A percentile compares a stretch with the other conserved stretches of the same genome.
These are phyloP conservation scores for Chromobotia macracanthus DNA, from an alignment of 2,797 vertebrate species.

Conservation along the genomic window DNA sequence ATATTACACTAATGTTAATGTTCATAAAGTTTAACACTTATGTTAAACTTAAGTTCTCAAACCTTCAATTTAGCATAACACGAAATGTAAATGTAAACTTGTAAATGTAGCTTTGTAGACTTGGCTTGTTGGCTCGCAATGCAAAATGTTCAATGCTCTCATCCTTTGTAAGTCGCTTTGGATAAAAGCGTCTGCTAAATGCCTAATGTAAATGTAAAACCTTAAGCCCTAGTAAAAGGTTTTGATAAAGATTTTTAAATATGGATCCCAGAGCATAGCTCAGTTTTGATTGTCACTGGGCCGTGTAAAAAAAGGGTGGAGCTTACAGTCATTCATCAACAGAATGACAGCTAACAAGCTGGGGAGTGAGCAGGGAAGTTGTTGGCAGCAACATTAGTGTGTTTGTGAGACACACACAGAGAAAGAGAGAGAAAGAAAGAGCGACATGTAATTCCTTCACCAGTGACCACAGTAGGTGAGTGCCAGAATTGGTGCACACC, in stretches of 20 bases:
- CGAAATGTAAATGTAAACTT: too few species aligned
- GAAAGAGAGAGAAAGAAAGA: conserved; percentile 33
- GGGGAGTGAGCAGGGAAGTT: conserved; percentile 48
- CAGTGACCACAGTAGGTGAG: conserved; percentile 60
- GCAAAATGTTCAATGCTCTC: too few species aligned
- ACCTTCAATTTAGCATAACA: not conserved
- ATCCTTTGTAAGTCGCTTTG: too few species aligned
- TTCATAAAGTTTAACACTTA: too few species aligned
- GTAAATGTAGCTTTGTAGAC: too few species aligned
- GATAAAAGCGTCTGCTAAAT: too few species aligned
- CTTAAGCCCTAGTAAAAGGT: not conserved
- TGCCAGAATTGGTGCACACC: conserved; percentile 63
- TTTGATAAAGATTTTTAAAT: conserved; percentile 21
- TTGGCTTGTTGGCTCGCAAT: too few species aligned
- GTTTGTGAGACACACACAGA: conserved; percentile 31
- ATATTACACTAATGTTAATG: too few species aligned
- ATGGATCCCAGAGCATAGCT: conserved; percentile 24
- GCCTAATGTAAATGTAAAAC: too few species aligned
- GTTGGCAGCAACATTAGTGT: conserved; percentile 31
- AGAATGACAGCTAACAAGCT: conserved; percentile 55
- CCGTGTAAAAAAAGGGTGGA: conserved; percentile 43
- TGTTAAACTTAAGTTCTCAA: not conserved
- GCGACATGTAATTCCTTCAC: conserved; percentile 61
- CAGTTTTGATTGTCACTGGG: not conserved
- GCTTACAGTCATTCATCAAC: conserved; percentile 56